These are phyloP conservation scores for Clarias laeviceps DNA, from an alignment of 2,797 vertebrate species.

Conservation along the genomic window DNA sequence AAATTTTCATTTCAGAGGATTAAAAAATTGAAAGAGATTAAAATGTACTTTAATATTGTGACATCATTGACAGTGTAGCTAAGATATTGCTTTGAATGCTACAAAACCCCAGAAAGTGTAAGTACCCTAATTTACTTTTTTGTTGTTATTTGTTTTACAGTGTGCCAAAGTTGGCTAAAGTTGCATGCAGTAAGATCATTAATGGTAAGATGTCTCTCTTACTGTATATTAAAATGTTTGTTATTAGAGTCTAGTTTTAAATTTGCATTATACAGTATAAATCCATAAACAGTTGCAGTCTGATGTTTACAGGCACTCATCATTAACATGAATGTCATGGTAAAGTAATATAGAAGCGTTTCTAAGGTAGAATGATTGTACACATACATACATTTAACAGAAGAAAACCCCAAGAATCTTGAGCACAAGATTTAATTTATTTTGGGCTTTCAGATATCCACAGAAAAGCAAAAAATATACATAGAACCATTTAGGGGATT, in stretches of 20 bases:
- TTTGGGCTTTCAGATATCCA: no score
- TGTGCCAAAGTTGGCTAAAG: conserved; percentile 6
- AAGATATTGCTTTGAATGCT: neutral
- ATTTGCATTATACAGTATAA: neutral
- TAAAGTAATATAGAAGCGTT: no score
- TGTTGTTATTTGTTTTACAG: neutral
- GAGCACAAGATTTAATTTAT: no score
- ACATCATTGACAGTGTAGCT: neutral
- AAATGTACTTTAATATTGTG: no score
- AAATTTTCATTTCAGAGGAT: neutral
- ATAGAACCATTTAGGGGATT: no score
- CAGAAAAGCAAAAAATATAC: no score
- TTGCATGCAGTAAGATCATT: conserved; percentile 10
- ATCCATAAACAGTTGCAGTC: neutral
- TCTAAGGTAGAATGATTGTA: no score
- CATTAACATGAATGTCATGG: no score
- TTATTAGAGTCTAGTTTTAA: neutral
- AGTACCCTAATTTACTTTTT: no score
- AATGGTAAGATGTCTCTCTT: neutral
- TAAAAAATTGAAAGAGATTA: no score
- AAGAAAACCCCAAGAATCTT: no score
- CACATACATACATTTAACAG: no score
- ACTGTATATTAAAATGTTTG: neutral
- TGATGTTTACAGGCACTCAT: neutral
- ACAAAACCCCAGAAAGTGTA: neutral